Evolutionary conservation across 2,797 vertebrate species (phyloP), one percentile per base, ranked within the genome.

Genomic region (Falco cherrug): DNA sequence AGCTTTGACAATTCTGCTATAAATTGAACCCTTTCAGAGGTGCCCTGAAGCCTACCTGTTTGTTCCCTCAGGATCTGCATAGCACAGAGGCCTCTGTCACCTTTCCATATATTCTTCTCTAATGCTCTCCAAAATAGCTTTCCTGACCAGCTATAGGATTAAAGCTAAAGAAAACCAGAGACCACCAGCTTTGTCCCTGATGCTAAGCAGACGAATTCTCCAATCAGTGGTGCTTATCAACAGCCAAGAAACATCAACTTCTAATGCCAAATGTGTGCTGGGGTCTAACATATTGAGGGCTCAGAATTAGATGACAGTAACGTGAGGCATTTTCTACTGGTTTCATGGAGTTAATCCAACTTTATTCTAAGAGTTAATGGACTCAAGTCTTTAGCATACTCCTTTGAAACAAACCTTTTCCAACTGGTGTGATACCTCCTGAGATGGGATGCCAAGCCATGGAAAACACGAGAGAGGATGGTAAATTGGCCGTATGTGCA

Each of bases 161-260:
- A 96, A 69, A 79, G 67, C 25, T 93, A 94, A 97, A 86, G 81
- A 93, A 97, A 93, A 91, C 39, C 87, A 82, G 93, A 95, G 78
- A 65, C 56, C 70, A 89, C 83, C 78, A 81, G 54, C 51, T 94
- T 84, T 68, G 83, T 45, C 45, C 64, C 65, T 88, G 89, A 89
- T 33, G 37, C 43, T 91, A 95, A 93, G 53, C 93, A 96, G 88
- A 87, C 56, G 71, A 94, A 68, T 54, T 90, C 53, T 78, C 39
- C 67, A 33, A 56, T 69, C 59, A 64, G 26, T 18, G 19, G 43
- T 82, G 69, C 74, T 95, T 94, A 77, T 17, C 43, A 35, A 71
- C 61, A 82, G 39, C 29, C 75, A 80, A 71, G 48, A 84, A 69
- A 69, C 41, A 51, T 37, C 61, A 87, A 47, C 59, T 91, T 93